Conservation (phyloP, 2,113 vertebrate species). For the Zootoca vivipara region DNA sequence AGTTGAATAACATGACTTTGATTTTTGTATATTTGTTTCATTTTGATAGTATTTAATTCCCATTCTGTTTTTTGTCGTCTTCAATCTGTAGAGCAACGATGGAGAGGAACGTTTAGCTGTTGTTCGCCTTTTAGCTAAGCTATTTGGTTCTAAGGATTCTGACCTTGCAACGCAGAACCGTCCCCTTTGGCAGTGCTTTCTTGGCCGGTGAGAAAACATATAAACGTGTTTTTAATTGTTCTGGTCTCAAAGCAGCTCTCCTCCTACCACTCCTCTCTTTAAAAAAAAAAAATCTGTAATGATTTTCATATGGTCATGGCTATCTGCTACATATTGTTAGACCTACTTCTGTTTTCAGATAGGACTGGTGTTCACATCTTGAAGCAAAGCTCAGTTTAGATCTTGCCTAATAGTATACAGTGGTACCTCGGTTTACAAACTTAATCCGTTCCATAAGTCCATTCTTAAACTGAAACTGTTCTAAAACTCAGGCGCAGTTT, state of each 20-base stretch:
- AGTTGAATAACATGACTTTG: not conserved
- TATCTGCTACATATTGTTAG: not conserved
- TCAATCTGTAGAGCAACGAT: conserved; percentile 89
- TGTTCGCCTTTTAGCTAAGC: conserved; percentile 93
- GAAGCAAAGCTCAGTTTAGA: not conserved
- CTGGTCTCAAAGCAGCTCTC: not conserved
- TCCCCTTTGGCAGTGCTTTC: conserved; percentile 98
- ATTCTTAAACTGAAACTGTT: no score
- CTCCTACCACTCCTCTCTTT: not conserved
- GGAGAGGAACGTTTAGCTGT: conserved; percentile 97
- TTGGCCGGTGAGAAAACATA: conserved; percentile 86
- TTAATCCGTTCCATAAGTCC: no score
- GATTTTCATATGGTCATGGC: not conserved
- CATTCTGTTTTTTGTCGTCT: conserved; percentile 41
- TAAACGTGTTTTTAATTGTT: not conserved
- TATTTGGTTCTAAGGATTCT: conserved; percentile 98
- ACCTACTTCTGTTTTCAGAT: not conserved
- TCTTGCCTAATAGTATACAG: not conserved
- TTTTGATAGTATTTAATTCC: conserved; percentile 27
- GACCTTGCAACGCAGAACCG: conserved; percentile 97
- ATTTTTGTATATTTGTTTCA: not conserved
- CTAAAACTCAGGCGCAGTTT: no score
- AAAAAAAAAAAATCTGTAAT: not conserved
- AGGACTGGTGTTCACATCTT: not conserved
- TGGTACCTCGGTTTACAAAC: no score